Conservation (phyloP, 2,888 invertebrate species). For the Trichogramma evanescens region DNA sequence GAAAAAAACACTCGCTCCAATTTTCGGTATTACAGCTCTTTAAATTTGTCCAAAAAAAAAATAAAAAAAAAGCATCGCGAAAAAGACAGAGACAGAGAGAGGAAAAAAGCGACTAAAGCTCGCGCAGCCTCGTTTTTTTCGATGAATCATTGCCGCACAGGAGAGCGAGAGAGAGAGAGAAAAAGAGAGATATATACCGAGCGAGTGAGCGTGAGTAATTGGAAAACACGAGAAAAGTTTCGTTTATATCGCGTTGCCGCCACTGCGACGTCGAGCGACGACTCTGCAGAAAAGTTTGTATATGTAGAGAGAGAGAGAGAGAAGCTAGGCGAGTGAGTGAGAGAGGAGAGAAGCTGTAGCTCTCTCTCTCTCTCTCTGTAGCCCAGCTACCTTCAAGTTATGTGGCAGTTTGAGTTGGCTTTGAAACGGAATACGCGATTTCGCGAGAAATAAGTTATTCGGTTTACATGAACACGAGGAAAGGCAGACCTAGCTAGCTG, state of each 20-base stretch:
- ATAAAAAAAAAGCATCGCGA: too few relatives aligned
- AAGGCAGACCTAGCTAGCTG: too few relatives aligned
- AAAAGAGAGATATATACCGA: neutral
- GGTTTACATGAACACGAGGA: neutral
- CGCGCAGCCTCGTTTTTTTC: neutral
- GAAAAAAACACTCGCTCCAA: too few relatives aligned
- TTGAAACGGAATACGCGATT: constrained; percentile 10
- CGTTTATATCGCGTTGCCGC: neutral
- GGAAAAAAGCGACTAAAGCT: too few relatives aligned
- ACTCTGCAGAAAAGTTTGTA: neutral
- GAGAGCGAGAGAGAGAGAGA: too few relatives aligned
- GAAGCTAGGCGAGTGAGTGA: too few relatives aligned
- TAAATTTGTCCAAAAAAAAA: too few relatives aligned
- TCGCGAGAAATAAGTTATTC: constrained; percentile 7
- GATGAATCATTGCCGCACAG: constrained; percentile 3
- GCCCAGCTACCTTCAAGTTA: constrained; percentile 1
- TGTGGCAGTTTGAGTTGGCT: constrained; percentile 12
- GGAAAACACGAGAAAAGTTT: constrained; percentile 14
- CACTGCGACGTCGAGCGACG: neutral
- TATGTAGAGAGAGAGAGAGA: too few relatives aligned
- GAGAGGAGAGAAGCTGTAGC: neutral
- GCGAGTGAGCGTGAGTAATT: neutral
- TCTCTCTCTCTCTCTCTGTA: neutral
- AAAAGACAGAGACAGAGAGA: too few relatives aligned
- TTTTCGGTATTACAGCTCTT: too few relatives aligned